Base-by-base conservation (phyloP, 2,113 vertebrate genomes). In the Elephas maximus region DNA sequence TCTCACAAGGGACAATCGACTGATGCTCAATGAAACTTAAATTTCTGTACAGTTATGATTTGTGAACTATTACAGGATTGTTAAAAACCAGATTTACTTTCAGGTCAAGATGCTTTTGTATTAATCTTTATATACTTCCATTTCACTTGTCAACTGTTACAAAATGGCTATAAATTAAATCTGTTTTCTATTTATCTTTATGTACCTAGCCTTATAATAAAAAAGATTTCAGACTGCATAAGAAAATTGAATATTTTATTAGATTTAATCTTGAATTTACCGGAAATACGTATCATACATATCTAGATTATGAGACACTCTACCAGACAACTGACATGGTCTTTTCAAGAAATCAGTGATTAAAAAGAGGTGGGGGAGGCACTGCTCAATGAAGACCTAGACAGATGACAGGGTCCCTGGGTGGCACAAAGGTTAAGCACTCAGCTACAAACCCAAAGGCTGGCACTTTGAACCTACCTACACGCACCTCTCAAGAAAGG, bases 321-420 rank as follows among this genome's bases (percentile, higher is more conserved):
- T 82, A 65, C 23, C 67, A 8, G 28, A 94, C 60, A 63, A 71
- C 3, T 48, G 0, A 62, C 5, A 8, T 1, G 6, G 5, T 44
- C 77, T 94, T 91, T 79, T 90, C 90, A 96, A 87, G 76, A 83
- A 93, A 86, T 67, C n/a, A 96, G 79, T 37, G 8, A 93, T 26
- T 8, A 15, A 28, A 74, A 60, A 21, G 9, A 53, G 2, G 15
- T 17, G 4, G 28, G 6, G 3, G 0, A 81, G 33, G 26, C 33
- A 86, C 21, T 77, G 7, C 28, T 57, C 53, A 74, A 88, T 41
- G 15, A 88, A 18, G 28, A 77, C 78, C 51, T 45, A 74, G 20
- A 85, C 33, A 87, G 76, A 33, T 24, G 26, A 77, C 18, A 65
- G 8, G 53, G 53, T 57, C 15, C 63, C 24, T 26, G 63, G 63